Evolutionary conservation across 2,888 invertebrate genomes (phyloP), one percentile per base, ranked within the genome.

Genomic region (Chironomus tentans): DNA sequence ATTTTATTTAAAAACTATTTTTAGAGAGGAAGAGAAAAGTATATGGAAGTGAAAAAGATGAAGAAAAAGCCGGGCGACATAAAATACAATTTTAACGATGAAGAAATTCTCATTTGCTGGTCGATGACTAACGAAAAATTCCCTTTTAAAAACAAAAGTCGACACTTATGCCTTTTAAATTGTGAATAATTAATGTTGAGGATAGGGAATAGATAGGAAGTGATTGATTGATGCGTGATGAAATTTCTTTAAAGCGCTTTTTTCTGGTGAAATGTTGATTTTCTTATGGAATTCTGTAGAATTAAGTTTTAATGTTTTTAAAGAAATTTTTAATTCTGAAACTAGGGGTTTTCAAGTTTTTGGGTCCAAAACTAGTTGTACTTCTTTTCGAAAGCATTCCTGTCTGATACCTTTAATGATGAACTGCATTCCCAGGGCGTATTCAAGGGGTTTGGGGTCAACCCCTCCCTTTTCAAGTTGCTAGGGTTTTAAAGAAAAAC

Each of bases 101-200:
- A 38, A 38, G 28, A 28, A 28, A 28, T 28, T 56, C 18, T 56
- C 56, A 65, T 65, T 22, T 65, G 12, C 21, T 22, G 22, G 65
- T 65, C 65, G 65, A 65, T 65, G 65, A 65, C 65, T 21, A 65
- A 65, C 62, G 50, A 61, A 72, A 72, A 24, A 46, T 71, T 56
- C 38, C 68, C 74, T 28, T 72, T 71, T 68, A 68, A 38, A 38
- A 38, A 38, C 38, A 38, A 38, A 38, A 38, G 2, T 38, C 38
- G 38, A 74, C 74, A 74, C 68, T 72, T 38, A 72, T 72, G 72
- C 68, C 13, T 68, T 73, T 56, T 74, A 74, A 74, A 74, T 74
- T 74, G 74, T 74, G 74, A 74, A 74, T 74, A 74, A 74, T 74
- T 74, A 62, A 71, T 18, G 56, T 56, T 15, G 15, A 18, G 15